Evolutionary conservation across 2,113 vertebrate species (phyloP).

Genomic region (Lontra canadensis): DNA sequence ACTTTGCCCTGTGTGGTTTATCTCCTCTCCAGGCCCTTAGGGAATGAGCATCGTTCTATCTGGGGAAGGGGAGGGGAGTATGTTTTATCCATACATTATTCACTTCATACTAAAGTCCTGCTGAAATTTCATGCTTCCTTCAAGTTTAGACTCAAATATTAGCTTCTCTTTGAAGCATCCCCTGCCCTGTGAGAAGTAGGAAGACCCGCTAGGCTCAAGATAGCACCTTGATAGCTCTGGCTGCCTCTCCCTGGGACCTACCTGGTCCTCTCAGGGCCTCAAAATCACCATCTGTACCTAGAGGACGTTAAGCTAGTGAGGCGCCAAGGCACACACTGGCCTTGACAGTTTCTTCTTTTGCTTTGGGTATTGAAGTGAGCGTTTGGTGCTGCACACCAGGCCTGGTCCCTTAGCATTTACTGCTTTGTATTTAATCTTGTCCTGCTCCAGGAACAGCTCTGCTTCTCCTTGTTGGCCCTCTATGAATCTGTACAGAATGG

Average conservation of each 20-base stretch:
- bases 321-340: background rate
- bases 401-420: background rate
- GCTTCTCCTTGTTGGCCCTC: constrained; percentile 89
- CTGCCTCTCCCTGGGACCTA: background rate
- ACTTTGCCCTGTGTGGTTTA: background rate
- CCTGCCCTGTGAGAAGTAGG: background rate
- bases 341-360: background rate
- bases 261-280: background rate
- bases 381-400: background rate
- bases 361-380: background rate
- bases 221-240: background rate
- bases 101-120: background rate
- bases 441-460: constrained; percentile 89
- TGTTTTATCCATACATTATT: background rate
- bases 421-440: constrained; percentile 52
- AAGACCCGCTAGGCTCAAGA: background rate
- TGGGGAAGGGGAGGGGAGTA: accelerated
- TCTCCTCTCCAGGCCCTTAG: background rate
- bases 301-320: background rate
- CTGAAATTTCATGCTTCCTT: background rate
- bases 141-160: background rate
- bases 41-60: background rate
- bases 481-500: constrained; percentile 92
- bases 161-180: background rate
- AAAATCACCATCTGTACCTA: background rate